Base-by-base conservation (phyloP, 1,140 invertebrate species). In the Nilaparvata lugens region DNA sequence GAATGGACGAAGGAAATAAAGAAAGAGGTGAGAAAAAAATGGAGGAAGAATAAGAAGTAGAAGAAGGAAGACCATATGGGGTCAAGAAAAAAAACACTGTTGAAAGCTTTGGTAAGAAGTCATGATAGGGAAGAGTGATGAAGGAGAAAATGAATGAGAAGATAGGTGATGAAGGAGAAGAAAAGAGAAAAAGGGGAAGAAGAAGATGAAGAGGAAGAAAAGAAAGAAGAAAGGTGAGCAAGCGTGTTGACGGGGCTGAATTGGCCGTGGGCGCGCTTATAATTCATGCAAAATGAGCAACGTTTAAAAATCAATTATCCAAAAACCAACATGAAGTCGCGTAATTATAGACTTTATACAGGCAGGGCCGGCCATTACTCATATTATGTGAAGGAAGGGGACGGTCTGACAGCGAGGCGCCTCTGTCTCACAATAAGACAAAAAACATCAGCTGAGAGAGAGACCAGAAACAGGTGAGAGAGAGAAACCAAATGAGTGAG, bases 221-320 rank as follows among this genome's bases (percentile, higher is more conserved):
- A 18, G 9, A 19, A 16, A 48, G 45, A 48, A 19, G 45, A 48
- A 48, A 48, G 13, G 21, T 19, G 14, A 23, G 45, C 19, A 16
- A 14, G 25, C n/a, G 53, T 2, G 53, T 14, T 31, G 25, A 16
- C 51, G 51, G n/a, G n/a, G n/a, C 9, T 35, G 31, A 35, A 11
- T 11, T 52, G 19, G 28, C 62, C 62, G 42, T 5, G 40, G 62
- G 62, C 21, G 31, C 24, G 40, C 63, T 6, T 35, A 59, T 62
- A 61, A 61, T 52, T 61, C 63, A 64, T 64, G 63, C 60, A 35
- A 35, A 35, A 35, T 53, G 62, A 62, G 60, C 48, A 62, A 54
- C 63, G 60, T 64, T 64, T 64, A 64, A 64, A 64, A 64, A 64
- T 64, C 63, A 64, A 64, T 64, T 64, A 64, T 58, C 63, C 60